Base-by-base conservation (phyloP, 2,797 vertebrate species). In the Hypotaenidia philippensis region DNA sequence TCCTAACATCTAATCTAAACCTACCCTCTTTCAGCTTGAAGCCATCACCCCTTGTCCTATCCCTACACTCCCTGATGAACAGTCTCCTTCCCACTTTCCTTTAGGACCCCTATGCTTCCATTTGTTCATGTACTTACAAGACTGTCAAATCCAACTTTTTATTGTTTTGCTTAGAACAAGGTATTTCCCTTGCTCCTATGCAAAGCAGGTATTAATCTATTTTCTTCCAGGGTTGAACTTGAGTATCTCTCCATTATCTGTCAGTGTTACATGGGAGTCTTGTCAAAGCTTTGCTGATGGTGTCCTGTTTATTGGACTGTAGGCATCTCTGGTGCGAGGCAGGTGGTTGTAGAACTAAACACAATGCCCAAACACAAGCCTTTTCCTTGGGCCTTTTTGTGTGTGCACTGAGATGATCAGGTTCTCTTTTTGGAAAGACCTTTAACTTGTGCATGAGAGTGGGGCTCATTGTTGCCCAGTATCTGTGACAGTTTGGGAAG, bases 391-490 rank as follows among this genome's bases (percentile, higher is more conserved):
- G 21, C 5, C 19, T n/a, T 85, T 44, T 26, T 36, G 5, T 57
- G 9, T 0, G 0, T 55, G 38, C 10, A 1, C 31, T 15, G 31
- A 32, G 11, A 4, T 4, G 8, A 8, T 3, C 0, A 0, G 1
- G 41, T 81, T 86, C 45, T 70, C 5, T 49, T 69, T 71, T 53
- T 55, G 59, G 18, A 15, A 15, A 25, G 53, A 63, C 14, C 41
- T 89, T 41, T n/a, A 9, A 13, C 50, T 61, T 29, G 2, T 8
- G 38, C 15, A 1, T 1, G 31, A 29, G 25, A 7, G 21, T 2
- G 5, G 25, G 16, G 21, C 38, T 83, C 20, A 0, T 0, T 49
- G 47, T 29, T 70, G 31, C 34, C 27, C 19, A 22, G 21, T 31
- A 20, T 34, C 36, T 38, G n/a, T 40, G 55, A 16, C 41, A 71